phyloP scores from a whole-genome alignment of 2,888 invertebrate species.

The Corythucha ciliata region DNA sequence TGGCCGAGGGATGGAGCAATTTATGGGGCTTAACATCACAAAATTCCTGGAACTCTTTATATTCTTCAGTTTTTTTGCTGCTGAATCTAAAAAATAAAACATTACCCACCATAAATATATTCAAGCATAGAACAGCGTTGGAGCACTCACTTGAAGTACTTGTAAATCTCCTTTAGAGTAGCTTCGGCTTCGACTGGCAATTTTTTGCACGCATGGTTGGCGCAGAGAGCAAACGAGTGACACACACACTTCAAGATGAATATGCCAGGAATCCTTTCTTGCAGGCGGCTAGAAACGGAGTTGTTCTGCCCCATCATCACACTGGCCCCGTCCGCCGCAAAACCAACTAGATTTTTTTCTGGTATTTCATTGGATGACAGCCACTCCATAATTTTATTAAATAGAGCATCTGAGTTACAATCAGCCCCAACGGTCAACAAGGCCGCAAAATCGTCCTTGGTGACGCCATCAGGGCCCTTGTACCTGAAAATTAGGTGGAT shows the following conservation, averaged over 20 bases:
- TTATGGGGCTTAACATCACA: too few species aligned
- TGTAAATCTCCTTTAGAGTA: too few species aligned
- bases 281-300: constrained; percentile 10
- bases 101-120: too few species aligned
- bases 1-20: too few species aligned
- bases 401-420: neutral
- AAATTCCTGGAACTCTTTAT: too few species aligned
- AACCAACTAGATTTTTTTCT: constrained; percentile 26
- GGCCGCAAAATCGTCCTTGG: neutral
- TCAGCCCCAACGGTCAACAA: neutral
- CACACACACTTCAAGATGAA: constrained; percentile 20
- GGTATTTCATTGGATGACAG: neutral
- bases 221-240: constrained; percentile 21
- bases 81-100: too few species aligned
- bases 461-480: too few species aligned
- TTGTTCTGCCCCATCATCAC: constrained; percentile 22
- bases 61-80: too few species aligned
- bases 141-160: too few species aligned
- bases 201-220: constrained; percentile 11
- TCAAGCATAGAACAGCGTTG: too few species aligned
- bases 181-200: too few species aligned
- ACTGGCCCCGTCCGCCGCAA: constrained; percentile 28
- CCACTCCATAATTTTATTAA: neutral
- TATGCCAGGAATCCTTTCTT: constrained; percentile 19
- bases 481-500: too few species aligned